Base-by-base conservation (phyloP, 2,113 vertebrate species). In the Ia io region DNA sequence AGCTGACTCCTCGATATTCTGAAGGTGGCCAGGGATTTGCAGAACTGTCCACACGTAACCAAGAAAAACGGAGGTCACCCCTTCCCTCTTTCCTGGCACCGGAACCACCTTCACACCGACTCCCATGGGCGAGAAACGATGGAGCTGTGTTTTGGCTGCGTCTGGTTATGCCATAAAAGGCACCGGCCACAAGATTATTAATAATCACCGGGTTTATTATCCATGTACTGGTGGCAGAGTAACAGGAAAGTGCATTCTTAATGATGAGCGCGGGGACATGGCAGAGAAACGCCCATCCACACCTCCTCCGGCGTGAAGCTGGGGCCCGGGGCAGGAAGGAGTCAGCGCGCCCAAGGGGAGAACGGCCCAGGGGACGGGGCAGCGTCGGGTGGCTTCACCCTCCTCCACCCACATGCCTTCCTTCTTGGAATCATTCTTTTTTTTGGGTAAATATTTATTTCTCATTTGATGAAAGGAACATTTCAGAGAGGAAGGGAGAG, bases 191-290 rank as follows among this genome's bases (percentile, higher is more conserved):
- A n/a, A n/a, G 86, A 71, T 67, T 83, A 53, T 85, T 91, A 76
- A 71, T 74, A 32, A 77, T 20, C 71, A 65, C 28, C 82, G 56
- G 56, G 47, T 8, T 47, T 83, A 18, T 80, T 95, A 89, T 90
- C 93, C 84, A 97, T 83, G 6, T 32, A 63, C 91, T 51, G 70
- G 69, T 84, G 88, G 76, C 76, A 80, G 78, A 77, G 7, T 28
- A 70, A 47, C 35, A 16, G 76, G 69, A 32, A 44, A 63, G 91
- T 63, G 97, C 84, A 87, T 59, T 85, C 94, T 94, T 89, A 16
- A 49, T 85, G 82, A 17, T 86, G 79, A 90, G 87, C 28, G 49
- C 94, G 93, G 69, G 82, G 53, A 9, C 23, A 18, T 20, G 73
- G 86, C 87, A 25, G 84, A 96, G 90, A 49, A 76, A 7, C 59